Evolutionary conservation across 2,888 invertebrate genomes (phyloP).

Genomic region (Cephonodes hylas): DNA sequence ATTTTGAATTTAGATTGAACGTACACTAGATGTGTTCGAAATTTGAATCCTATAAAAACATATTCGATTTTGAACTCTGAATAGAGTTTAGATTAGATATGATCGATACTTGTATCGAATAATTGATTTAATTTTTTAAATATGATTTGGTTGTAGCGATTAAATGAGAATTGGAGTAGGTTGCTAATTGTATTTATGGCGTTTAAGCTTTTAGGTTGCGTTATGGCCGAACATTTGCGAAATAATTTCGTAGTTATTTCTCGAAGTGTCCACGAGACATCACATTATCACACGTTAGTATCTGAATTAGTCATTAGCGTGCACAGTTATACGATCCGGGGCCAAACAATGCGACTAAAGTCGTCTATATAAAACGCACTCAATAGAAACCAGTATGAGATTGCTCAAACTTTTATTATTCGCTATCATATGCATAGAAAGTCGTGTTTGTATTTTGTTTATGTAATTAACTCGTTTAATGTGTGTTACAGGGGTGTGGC

Average conservation of each 20-base stretch:
- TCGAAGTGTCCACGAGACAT: not conserved
- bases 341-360: not conserved
- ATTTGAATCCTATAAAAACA: not conserved
- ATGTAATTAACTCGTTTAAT: slow-evolving; percentile 3
- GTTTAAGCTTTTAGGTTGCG: not conserved
- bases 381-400: slow-evolving; percentile 3
- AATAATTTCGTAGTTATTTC: not conserved
- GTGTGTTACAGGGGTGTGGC: not conserved
- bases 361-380: not conserved
- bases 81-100: slow-evolving; percentile 1
- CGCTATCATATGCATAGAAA: slow-evolving; percentile 10
- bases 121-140: not conserved
- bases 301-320: slow-evolving; percentile 11
- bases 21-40: not conserved
- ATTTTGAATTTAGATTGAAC: not conserved
- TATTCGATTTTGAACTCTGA: not conserved
- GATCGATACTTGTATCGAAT: slow-evolving; percentile 2
- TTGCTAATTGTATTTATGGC: not conserved
- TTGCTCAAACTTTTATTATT: slow-evolving; percentile 13
- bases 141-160: not conserved
- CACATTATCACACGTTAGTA: not conserved
- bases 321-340: slow-evolving; percentile 1
- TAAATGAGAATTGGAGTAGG: not conserved
- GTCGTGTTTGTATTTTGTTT: not conserved
- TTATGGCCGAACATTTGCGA: too few relatives aligned